Conservation (phyloP, 2,888 invertebrate species). For the Macrosoma leucophasiata region DNA sequence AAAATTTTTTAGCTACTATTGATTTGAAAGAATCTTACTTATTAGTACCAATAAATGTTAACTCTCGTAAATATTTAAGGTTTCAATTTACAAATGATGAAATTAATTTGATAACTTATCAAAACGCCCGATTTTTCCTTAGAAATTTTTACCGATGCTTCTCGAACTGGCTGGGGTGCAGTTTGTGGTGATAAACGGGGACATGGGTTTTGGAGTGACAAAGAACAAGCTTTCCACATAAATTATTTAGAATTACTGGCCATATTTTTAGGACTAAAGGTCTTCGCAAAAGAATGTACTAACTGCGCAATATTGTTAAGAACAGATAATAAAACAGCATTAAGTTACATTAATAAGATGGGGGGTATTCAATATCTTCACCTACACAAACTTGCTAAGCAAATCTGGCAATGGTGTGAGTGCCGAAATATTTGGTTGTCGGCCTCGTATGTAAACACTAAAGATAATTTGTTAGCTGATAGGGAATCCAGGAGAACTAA, state of each 20-base stretch:
- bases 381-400: conserved; percentile 5
- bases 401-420: conserved; percentile 22
- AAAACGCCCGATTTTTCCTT: too few relatives aligned
- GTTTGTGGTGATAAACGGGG: not conserved
- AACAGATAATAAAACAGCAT: conserved; percentile 19
- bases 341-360: conserved; percentile 17
- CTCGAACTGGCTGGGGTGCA: too few relatives aligned
- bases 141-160: too few relatives aligned
- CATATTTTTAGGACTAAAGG: conserved; percentile 1
- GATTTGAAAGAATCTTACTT: conserved; percentile 12
- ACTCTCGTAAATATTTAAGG: not conserved
- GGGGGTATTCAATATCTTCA: conserved; percentile 17
- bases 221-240: too few relatives aligned
- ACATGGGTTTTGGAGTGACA: too few relatives aligned
- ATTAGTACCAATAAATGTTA: conserved; percentile 1
- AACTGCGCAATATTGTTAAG: conserved; percentile 15
- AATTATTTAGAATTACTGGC: conserved; percentile 10
- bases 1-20: conserved; percentile 6
- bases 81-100: conserved; percentile 7
- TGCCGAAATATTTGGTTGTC: too few relatives aligned
- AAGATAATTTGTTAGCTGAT: too few relatives aligned
- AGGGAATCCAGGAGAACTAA: not conserved
- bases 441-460: too few relatives aligned
- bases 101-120: conserved; percentile 1
- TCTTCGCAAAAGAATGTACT: conserved; percentile 8